A percentile compares a stretch with the other conserved stretches of the same genome.
These are phyloP conservation scores for Notechis scutatus DNA, from an alignment of 2,113 vertebrate genomes.

Conservation along the genomic window DNA sequence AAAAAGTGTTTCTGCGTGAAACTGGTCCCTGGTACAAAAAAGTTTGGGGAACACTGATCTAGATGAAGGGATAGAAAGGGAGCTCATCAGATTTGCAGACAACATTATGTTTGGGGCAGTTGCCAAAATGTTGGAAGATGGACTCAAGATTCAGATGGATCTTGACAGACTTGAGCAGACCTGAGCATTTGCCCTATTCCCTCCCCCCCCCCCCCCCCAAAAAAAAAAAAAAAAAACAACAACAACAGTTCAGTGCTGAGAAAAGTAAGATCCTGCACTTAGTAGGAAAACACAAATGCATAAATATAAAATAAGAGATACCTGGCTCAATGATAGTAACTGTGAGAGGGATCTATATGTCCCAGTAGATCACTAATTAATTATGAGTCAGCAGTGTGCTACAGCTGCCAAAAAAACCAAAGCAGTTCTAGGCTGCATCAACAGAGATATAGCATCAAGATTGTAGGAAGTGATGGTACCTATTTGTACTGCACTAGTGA, in stretches of 20 bases:
- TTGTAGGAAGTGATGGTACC: neutral
- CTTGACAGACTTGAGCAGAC: neutral
- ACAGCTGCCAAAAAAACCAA: neutral
- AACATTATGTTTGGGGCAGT: neutral
- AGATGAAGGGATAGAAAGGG: no score
- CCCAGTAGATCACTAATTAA: neutral
- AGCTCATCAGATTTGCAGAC: neutral
- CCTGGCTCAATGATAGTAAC: neutral
- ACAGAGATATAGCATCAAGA: neutral
- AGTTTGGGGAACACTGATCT: no score
- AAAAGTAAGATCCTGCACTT: neutral
- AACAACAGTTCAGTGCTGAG: neutral
- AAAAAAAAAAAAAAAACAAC: no score
- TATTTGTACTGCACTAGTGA: neutral
- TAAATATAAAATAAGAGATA: neutral
- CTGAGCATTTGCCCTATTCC: neutral
- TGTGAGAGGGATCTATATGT: neutral
- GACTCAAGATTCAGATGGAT: neutral
- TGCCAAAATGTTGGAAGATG: neutral
- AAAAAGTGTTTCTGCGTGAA: no score
- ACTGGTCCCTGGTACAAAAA: no score
- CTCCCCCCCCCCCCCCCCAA: neutral
- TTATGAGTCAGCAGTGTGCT: neutral
- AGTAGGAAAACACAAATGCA: neutral
- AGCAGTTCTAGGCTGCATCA: neutral